A percentile compares a stretch with the other conserved stretches of the same genome.
phyloP scores from a whole-genome alignment of 2,113 vertebrate species.

The Murina feae region DNA sequence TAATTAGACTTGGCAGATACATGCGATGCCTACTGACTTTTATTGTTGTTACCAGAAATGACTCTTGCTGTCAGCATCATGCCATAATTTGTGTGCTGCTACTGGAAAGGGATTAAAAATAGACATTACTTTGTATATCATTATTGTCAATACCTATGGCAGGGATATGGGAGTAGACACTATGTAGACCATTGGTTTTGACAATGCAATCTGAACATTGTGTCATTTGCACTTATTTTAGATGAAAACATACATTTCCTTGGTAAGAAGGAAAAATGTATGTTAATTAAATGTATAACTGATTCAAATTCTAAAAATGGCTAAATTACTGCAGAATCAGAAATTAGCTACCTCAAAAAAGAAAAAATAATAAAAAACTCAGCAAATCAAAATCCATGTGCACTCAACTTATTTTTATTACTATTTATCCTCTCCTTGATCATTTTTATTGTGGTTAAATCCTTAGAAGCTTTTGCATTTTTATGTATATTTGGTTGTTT shows the following conservation, averaged over 20 bases:
- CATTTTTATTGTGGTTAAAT: not conserved
- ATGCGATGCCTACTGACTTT: not conserved
- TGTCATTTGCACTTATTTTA: conserved; percentile 40
- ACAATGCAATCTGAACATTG: conserved; percentile 41
- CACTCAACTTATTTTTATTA: not conserved
- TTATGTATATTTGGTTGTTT: not conserved
- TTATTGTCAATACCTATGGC: conserved; percentile 36
- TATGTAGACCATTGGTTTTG: conserved; percentile 37
- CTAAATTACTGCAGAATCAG: not conserved
- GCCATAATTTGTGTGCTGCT: not conserved
- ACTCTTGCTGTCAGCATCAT: conserved; percentile 29
- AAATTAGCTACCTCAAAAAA: not conserved
- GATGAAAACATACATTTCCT: conserved; percentile 30
- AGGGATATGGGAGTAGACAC: not conserved
- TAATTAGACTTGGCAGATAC: conserved; percentile 46
- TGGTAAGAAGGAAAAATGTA: conserved; percentile 10
- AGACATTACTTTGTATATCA: not conserved
- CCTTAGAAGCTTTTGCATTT: not conserved
- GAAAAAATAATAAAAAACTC: not conserved
- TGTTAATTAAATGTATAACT: conserved; percentile 47
- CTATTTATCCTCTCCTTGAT: not conserved
- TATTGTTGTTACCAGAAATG: conserved; percentile 30
- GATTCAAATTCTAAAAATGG: conserved; percentile 13
- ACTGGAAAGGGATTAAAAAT: conserved; percentile 23
- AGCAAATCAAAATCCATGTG: not conserved